Evolutionary conservation across 1,140 invertebrate genomes (phyloP), one percentile per base, ranked within the genome.

Genomic region (Listronotus bonariensis): DNA sequence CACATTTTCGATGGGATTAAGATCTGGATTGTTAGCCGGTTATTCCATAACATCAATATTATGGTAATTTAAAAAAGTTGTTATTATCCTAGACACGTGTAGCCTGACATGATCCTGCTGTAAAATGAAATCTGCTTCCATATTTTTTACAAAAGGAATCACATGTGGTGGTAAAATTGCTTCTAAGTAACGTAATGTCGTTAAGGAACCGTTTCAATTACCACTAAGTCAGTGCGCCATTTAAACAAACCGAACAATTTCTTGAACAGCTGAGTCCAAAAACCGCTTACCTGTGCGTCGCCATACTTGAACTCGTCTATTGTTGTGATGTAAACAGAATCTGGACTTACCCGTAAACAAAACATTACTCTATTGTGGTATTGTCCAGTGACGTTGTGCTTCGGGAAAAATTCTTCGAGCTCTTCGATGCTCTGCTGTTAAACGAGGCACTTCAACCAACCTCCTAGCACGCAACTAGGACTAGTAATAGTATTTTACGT

Each of bases 191-290:
- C 18, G 8, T 8, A 54, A 15, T 51, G 31, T 45, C n/a, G 15
- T 61, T 51, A 51, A 52, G 17, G 11, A 14, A 31, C 34, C 46
- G 15, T 17, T 36, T 40, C 38, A 48, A 59, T 38, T 11, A 61
- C 46, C 26, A 52, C 34, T 32, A 61, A 61, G n/a, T 49, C 14
- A 4, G 18, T 61, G 12, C 45, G 31, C 58, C 58, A 45, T 17
- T 58, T 12, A 0, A 26, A 0, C 55, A 46, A 31, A 58, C 20
- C 26, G 38, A 18, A 34, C 41, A 43, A 41, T 58, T 45, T 11
- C 17, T 34, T 2, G 32, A 0, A 48, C 26, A 26, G 32, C 3
- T 26, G 20, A 26, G 20, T 26, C 20, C 32, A n/a, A 48, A 58
- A 45, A n/a, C 9, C 14, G 14, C 20, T 14, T 41, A 12, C 9